Percentiles rank a stretch among this genome's conserved stretches.
Evolutionary conservation across 1,140 invertebrate genomes (phyloP).

Genomic region (Drosophila biarmipes): DNA sequence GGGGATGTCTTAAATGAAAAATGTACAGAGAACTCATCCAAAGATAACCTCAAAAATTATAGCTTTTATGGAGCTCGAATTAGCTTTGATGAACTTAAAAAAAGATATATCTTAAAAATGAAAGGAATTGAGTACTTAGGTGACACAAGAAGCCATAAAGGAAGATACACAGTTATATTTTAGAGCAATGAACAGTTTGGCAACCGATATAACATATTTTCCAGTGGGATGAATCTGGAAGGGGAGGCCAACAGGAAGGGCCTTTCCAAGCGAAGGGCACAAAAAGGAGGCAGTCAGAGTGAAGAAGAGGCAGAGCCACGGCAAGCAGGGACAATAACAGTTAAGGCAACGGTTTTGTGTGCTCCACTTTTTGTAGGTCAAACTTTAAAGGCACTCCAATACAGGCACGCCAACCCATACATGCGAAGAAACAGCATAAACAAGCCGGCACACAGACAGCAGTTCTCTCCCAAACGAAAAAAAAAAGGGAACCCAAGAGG

Average conservation of each 20-base stretch:
- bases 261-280: background rate
- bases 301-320: slow-evolving; percentile 1
- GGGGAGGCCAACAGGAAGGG: background rate
- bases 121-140: no score
- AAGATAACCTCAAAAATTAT: no score
- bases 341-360: slow-evolving; percentile 42
- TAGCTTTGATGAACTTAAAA: no score
- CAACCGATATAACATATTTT: background rate
- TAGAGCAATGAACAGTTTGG: background rate
- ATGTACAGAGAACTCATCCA: no score
- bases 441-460: slow-evolving; percentile 37
- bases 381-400: slow-evolving; percentile 56
- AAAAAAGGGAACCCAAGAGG: slow-evolving; percentile 5
- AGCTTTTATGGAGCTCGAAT: no score
- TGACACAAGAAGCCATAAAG: no score
- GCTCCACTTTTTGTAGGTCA: slow-evolving; percentile 71
- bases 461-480: slow-evolving; percentile 21
- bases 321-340: slow-evolving; percentile 32
- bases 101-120: no score
- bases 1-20: no score
- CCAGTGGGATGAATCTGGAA: background rate
- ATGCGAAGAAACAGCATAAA: slow-evolving; percentile 36
- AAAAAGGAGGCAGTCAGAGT: background rate
- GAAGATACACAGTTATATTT: background rate
- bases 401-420: slow-evolving; percentile 24